Evolutionary conservation across 1,140 invertebrate genomes (phyloP).

Genomic region (Ditylenchus dipsaci): DNA sequence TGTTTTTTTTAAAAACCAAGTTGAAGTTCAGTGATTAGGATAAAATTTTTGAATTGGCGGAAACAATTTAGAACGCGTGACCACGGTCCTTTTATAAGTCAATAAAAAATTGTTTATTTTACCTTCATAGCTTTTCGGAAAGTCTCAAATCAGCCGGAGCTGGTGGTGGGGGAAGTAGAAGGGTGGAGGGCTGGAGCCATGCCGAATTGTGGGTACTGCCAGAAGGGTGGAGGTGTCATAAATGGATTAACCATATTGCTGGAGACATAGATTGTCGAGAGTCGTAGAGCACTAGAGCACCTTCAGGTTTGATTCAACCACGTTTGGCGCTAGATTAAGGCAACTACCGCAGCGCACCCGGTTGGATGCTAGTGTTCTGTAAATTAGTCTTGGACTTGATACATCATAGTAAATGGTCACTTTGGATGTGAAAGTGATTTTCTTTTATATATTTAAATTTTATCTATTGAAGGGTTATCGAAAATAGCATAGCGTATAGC

Average conservation of each 20-base stretch:
- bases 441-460: too few relatives aligned
- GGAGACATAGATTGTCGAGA: not conserved
- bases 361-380: too few relatives aligned
- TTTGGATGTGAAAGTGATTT: too few relatives aligned
- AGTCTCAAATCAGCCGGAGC: not conserved
- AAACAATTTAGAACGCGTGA: too few relatives aligned
- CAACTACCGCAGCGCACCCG: not conserved
- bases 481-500: too few relatives aligned
- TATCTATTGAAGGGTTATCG: too few relatives aligned
- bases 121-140: conserved; percentile 6
- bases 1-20: not conserved
- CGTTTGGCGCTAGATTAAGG: not conserved
- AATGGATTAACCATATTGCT: too few relatives aligned
- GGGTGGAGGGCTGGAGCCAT: conserved; percentile 1
- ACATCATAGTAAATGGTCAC: too few relatives aligned
- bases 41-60: too few relatives aligned
- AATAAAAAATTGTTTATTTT: not conserved
- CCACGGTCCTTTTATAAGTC: not conserved
- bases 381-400: too few relatives aligned
- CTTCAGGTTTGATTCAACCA: not conserved
- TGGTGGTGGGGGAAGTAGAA: not conserved
- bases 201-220: not conserved
- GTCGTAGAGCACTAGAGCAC: not conserved
- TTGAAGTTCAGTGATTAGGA: not conserved
- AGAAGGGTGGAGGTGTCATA: not conserved